Evolutionary conservation across 1,140 invertebrate species (phyloP).

Genomic region (Wasmannia auropunctata): DNA sequence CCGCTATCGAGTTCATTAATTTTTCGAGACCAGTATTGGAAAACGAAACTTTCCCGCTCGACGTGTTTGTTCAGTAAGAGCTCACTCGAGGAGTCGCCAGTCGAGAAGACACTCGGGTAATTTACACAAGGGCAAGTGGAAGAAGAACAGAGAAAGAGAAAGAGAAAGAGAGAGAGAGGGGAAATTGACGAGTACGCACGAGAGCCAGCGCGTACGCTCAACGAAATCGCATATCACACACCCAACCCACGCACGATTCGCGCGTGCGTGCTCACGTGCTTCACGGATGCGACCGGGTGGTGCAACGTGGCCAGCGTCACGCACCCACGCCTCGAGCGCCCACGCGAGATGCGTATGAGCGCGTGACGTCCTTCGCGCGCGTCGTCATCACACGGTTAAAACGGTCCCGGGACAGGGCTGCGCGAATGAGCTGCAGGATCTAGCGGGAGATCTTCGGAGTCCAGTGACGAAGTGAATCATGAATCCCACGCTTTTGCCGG

Average conservation of each 20-base stretch:
- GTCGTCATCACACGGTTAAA: not conserved
- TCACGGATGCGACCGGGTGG: slow-evolving; percentile 57
- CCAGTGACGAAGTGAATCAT: slow-evolving; percentile 51
- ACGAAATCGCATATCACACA: slow-evolving; percentile 49
- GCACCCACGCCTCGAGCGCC: slow-evolving; percentile 41
- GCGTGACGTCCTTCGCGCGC: not conserved
- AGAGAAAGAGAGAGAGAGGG: not conserved
- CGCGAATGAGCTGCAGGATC: slow-evolving; percentile 54
- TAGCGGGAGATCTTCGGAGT: slow-evolving; percentile 36
- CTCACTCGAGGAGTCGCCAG: not conserved
- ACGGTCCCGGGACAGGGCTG: not conserved
- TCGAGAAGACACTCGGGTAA: not conserved
- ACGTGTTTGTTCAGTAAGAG: not conserved
- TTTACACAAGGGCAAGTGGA: not conserved
- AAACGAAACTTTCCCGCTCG: not conserved
- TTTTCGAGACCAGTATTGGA: not conserved
- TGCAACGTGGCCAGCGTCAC: slow-evolving; percentile 61
- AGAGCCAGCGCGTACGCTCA: not conserved
- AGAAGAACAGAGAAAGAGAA: too few relatives aligned
- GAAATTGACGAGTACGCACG: not conserved
- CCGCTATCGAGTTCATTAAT: not conserved
- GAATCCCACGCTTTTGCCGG: slow-evolving; percentile 35
- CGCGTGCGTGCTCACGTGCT: slow-evolving; percentile 72
- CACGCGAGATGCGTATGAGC: slow-evolving; percentile 24
- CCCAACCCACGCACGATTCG: slow-evolving; percentile 35